phyloP scores from a whole-genome alignment of 2,888 invertebrate species.

The Matsumyia berberina region DNA sequence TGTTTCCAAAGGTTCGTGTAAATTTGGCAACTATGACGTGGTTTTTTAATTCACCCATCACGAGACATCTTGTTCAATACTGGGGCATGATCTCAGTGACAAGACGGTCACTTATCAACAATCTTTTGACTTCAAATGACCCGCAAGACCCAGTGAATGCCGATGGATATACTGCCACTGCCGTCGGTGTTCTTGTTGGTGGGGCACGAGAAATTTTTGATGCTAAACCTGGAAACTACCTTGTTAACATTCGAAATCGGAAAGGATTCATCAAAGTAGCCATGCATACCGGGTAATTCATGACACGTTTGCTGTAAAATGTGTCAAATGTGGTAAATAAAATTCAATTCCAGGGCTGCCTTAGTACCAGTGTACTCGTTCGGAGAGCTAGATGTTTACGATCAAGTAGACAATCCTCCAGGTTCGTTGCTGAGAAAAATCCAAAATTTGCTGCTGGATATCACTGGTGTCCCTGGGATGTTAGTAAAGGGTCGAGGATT shows the following conservation, averaged over 20 bases:
- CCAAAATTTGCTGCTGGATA: constrained; percentile 88
- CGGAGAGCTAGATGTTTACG: constrained; percentile 94
- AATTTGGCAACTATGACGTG: constrained; percentile 89
- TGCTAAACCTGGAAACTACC: constrained; percentile 90
- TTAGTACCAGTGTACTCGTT: constrained; percentile 96
- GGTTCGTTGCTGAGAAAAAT: constrained; percentile 87
- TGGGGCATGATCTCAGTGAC: constrained; percentile 86
- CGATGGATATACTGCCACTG: constrained; percentile 84
- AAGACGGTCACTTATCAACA: constrained; percentile 79
- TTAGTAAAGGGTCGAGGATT: constrained; percentile 92
- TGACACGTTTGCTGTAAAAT: neutral
- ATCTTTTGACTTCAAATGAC: constrained; percentile 84
- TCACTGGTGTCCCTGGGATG: constrained; percentile 90
- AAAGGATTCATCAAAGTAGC: constrained; percentile 92
- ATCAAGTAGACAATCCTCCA: constrained; percentile 90
- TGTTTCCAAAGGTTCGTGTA: constrained; percentile 88
- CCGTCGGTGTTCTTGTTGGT: constrained; percentile 91
- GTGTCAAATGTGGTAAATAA: neutral
- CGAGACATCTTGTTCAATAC: constrained; percentile 87
- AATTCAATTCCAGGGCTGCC: constrained; percentile 86
- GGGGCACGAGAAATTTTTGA: constrained; percentile 95
- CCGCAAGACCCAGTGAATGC: constrained; percentile 80
- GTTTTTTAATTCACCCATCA: constrained; percentile 90
- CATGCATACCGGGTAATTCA: constrained; percentile 88
- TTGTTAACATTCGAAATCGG: constrained; percentile 89